phyloP scores from a whole-genome alignment of 2,888 invertebrate genomes.

The Rhodophaea formosa region DNA sequence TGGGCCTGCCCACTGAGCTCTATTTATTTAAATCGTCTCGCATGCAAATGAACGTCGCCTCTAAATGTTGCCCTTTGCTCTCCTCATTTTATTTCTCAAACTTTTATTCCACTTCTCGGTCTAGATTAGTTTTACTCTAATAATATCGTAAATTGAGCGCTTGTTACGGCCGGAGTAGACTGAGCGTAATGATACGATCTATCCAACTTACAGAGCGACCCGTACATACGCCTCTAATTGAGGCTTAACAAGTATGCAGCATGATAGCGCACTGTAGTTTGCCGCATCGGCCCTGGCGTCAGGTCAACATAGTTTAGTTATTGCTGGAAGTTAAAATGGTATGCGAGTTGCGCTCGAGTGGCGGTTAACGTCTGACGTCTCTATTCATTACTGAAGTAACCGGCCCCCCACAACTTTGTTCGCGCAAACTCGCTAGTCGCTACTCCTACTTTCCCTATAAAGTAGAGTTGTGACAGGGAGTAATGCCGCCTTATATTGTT shows the following conservation, averaged over 20 bases:
- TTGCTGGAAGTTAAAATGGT: constrained; percentile 60
- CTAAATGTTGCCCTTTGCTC: constrained; percentile 50
- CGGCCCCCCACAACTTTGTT: constrained; percentile 71
- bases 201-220: constrained; percentile 37
- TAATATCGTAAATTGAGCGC: constrained; percentile 57
- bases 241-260: constrained; percentile 38
- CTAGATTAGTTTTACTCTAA: constrained; percentile 64
- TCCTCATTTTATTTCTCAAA: constrained; percentile 41
- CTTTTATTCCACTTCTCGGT: constrained; percentile 57
- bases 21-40: constrained; percentile 51
- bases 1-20: constrained; percentile 39
- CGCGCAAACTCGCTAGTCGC: constrained; percentile 66
- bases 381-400: constrained; percentile 76
- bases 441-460: constrained; percentile 75
- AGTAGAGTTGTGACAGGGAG: constrained; percentile 79
- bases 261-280: constrained; percentile 40
- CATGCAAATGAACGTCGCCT: constrained; percentile 53
- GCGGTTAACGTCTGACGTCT: constrained; percentile 70
- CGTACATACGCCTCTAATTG: constrained; percentile 34
- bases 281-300: constrained; percentile 43
- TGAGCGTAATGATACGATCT: constrained; percentile 51
- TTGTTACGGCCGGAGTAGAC: constrained; percentile 40
- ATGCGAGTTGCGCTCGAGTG: constrained; percentile 64
- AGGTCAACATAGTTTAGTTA: constrained; percentile 57
- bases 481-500: constrained; percentile 80